Percentiles rank a stretch among this genome's conserved stretches.
These are phyloP conservation scores for Carcina quercana DNA, from an alignment of 2,888 invertebrate genomes.

Conservation along the genomic window DNA sequence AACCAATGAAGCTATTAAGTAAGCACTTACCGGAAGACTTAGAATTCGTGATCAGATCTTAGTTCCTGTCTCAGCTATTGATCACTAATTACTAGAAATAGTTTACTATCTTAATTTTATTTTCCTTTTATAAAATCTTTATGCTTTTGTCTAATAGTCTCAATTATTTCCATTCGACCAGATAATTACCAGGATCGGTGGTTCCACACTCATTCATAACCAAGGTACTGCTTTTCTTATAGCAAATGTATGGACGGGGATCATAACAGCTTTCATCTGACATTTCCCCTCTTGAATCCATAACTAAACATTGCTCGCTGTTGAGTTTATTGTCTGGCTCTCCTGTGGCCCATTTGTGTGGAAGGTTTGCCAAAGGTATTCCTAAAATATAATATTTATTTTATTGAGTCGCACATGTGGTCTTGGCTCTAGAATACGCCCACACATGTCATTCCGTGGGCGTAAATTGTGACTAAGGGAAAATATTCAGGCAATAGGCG, in stretches of 20 bases:
- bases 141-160: too few relatives aligned
- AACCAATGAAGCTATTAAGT: conserved; percentile 1
- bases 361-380: conserved; percentile 21
- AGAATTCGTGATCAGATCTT: neutral
- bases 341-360: conserved; percentile 22
- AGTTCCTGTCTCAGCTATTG: neutral
- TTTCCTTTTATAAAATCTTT: too few relatives aligned
- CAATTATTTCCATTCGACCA: neutral
- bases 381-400: conserved; percentile 25
- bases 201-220: conserved; percentile 26
- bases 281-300: conserved; percentile 22
- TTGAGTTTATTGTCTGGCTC: conserved; percentile 27
- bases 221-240: conserved; percentile 15
- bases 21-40: neutral
- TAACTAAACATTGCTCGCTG: conserved; percentile 25
- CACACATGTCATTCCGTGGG: neutral
- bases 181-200: conserved; percentile 19
- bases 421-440: neutral
- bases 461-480: too few relatives aligned
- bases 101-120: too few relatives aligned
- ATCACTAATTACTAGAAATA: neutral
- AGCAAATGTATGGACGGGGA: conserved; percentile 25
- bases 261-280: conserved; percentile 26
- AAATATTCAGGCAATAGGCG: too few relatives aligned
- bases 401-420: neutral